Evolutionary conservation across 2,113 vertebrate genomes (phyloP).

Genomic region (Geococcyx californianus): DNA sequence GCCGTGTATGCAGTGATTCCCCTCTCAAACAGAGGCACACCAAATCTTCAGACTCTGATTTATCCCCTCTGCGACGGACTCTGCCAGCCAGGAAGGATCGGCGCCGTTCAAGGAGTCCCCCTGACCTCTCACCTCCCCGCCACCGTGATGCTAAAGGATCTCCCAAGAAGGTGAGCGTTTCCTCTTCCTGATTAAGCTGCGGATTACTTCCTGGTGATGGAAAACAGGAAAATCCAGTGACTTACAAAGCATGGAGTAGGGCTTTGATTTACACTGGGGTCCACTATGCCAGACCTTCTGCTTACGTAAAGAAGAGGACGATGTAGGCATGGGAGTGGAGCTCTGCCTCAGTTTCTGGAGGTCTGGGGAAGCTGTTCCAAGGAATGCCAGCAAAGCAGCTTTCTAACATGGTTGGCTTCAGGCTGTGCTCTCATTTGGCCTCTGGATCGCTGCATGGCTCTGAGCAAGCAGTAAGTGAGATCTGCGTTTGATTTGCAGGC

Average conservation of each 20-base stretch:
- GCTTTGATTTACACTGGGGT: rapidly evolving
- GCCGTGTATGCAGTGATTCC: background rate
- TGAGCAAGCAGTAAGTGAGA: rapidly evolving
- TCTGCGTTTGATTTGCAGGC: constrained; percentile 51
- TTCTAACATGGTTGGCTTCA: rapidly evolving
- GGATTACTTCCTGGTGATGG: rapidly evolving
- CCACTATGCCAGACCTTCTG: background rate
- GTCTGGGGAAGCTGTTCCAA: rapidly evolving
- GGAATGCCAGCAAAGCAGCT: background rate
- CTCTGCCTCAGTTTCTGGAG: background rate
- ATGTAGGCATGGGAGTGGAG: background rate
- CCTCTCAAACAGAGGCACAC: constrained; percentile 66
- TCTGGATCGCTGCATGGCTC: background rate
- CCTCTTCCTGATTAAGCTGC: rapidly evolving
- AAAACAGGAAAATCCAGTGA: rapidly evolving
- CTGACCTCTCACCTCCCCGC: rapidly evolving
- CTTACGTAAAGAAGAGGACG: rapidly evolving
- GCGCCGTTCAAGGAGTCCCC: background rate
- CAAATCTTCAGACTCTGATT: constrained; percentile 62
- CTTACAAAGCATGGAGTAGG: rapidly evolving
- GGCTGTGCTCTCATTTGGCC: rapidly evolving
- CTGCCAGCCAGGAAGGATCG: background rate
- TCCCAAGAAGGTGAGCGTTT: background rate
- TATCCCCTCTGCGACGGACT: constrained; percentile 69
- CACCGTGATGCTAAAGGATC: background rate